Conservation (phyloP, 2,797 vertebrate genomes). For the Acrossocheilus wenchowensis region DNA sequence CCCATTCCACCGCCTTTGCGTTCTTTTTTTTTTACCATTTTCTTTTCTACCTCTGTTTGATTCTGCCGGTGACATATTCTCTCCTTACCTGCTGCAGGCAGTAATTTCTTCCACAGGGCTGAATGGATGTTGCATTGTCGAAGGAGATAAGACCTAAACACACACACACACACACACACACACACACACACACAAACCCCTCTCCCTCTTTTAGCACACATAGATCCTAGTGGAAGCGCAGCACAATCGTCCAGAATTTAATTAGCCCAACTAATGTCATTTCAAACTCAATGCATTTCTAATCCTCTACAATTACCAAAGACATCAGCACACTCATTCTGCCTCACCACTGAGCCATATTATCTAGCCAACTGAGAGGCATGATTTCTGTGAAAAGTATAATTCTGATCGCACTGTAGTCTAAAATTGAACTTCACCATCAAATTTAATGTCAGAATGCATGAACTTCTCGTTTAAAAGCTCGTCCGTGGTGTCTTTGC, state of each 20-base stretch:
- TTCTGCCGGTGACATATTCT: conserved; percentile 48
- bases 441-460: conserved; percentile 23
- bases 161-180: conserved; percentile 30
- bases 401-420: conserved; percentile 11
- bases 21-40: conserved; percentile 14
- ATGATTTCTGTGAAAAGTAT: conserved; percentile 40
- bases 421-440: conserved; percentile 18
- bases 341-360: conserved; percentile 44
- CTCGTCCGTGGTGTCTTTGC: not conserved
- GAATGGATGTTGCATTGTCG: conserved; percentile 55
- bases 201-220: conserved; percentile 36
- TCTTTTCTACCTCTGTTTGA: conserved; percentile 32
- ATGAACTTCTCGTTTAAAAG: conserved; percentile 18
- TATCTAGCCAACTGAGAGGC: conserved; percentile 41
- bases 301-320: conserved; percentile 59
- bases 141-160: conserved; percentile 50
- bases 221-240: conserved; percentile 51
- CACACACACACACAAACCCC: conserved; percentile 15
- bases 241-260: conserved; percentile 58
- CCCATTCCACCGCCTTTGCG: not conserved
- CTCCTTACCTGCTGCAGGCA: conserved; percentile 49
- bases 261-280: conserved; percentile 60
- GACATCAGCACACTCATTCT: conserved; percentile 53
- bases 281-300: conserved; percentile 63
- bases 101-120: conserved; percentile 51